Conservation (phyloP, 2,797 vertebrate genomes). For the Streptopelia turtur region DNA sequence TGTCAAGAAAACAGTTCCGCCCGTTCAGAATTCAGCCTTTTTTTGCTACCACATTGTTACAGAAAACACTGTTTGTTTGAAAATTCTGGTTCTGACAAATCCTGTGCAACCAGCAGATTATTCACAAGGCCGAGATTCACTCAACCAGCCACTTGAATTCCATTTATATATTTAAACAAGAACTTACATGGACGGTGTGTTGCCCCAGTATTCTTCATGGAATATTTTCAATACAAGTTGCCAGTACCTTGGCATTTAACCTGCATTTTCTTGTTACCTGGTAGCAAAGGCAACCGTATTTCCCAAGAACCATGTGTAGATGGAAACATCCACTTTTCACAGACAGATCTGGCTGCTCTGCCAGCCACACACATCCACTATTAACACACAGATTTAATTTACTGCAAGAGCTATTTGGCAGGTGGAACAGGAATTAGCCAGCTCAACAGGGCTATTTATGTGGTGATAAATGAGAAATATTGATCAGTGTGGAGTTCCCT, state of each 20-base stretch:
- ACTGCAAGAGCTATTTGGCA: not conserved
- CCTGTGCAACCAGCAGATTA: not conserved
- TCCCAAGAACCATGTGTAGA: not conserved
- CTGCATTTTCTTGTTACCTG: not conserved
- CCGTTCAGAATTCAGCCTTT: not conserved
- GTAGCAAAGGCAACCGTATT: not conserved
- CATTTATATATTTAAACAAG: not conserved
- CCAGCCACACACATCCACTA: not conserved
- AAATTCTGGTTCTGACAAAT: not conserved
- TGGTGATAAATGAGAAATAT: not conserved
- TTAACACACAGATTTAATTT: not conserved
- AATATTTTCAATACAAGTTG: not conserved
- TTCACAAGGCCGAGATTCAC: not conserved
- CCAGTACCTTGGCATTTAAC: not conserved
- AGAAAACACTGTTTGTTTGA: not conserved
- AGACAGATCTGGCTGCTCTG: not conserved
- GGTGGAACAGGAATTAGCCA: not conserved
- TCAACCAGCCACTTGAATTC: not conserved
- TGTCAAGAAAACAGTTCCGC: not conserved
- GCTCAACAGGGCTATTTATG: not conserved
- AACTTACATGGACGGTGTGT: not conserved
- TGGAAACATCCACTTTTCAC: not conserved
- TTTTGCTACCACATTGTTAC: not conserved
- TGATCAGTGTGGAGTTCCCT: not conserved
- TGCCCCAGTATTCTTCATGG: rapidly evolving